phyloP scores from a whole-genome alignment of 2,888 invertebrate genomes.

The Punctoribates punctum region DNA sequence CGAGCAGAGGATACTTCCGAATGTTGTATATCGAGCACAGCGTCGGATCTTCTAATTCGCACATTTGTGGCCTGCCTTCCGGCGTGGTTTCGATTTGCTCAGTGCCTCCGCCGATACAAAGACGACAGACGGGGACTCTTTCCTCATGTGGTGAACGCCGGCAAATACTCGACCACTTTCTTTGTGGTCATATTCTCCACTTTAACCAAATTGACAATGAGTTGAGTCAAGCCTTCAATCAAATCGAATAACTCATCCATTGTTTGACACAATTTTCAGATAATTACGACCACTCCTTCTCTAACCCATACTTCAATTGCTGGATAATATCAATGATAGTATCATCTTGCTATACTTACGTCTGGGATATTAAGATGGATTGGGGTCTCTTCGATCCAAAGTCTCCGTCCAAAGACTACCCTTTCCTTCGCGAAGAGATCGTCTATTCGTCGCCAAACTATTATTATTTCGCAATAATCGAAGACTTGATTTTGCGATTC shows the following conservation, averaged over 20 bases:
- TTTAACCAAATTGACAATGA: conserved; percentile 57
- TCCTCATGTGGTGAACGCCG: conserved; percentile 89
- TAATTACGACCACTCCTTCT: conserved; percentile 61
- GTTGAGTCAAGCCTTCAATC: background rate
- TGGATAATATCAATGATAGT: conserved; percentile 75
- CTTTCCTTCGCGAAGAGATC: conserved; percentile 85
- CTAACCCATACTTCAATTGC: conserved; percentile 79
- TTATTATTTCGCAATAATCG: conserved; percentile 93
- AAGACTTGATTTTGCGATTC: conserved; percentile 88
- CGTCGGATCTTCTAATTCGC: conserved; percentile 60
- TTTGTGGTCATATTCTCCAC: conserved; percentile 83
- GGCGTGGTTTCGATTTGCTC: conserved; percentile 96
- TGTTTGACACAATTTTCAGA: conserved; percentile 53
- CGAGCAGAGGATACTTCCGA: background rate
- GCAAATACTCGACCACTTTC: conserved; percentile 96
- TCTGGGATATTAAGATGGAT: conserved; percentile 99
- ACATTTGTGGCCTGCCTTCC: conserved; percentile 86
- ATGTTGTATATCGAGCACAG: background rate
- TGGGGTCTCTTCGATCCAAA: conserved; percentile 94
- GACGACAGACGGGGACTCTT: conserved; percentile 87
- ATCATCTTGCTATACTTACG: conserved; percentile 89
- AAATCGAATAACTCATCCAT: conserved; percentile 2
- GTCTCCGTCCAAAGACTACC: conserved; percentile 73
- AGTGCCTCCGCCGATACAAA: conserved; percentile 84
- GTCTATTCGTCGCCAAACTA: conserved; percentile 71